These are phyloP conservation scores for Pampusana beccarii DNA, from an alignment of 2,113 vertebrate genomes.

Conservation along the genomic window DNA sequence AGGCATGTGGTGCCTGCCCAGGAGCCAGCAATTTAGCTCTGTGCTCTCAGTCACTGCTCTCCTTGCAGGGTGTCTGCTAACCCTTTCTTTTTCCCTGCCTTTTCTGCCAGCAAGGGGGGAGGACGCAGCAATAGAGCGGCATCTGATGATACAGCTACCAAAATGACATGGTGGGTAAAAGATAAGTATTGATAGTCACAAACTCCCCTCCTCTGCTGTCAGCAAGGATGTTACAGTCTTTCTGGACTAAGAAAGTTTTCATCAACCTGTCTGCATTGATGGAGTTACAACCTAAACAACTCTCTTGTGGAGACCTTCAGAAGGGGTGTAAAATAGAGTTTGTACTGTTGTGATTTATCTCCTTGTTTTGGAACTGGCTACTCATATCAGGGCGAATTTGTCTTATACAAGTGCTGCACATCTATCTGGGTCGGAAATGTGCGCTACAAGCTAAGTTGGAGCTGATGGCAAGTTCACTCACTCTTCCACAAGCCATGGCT, in stretches of 20 bases:
- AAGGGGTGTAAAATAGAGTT: background rate
- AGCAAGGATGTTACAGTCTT: background rate
- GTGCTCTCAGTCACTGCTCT: background rate
- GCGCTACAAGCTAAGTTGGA: background rate
- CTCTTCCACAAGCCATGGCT: background rate
- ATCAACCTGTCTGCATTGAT: background rate
- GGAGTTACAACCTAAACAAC: background rate
- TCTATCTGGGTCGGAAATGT: background rate
- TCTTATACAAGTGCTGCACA: background rate
- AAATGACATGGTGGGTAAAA: background rate
- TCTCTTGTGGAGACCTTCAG: background rate
- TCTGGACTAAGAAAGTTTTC: background rate
- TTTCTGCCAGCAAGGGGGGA: background rate
- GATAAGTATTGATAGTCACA: background rate
- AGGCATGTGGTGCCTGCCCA: accelerated
- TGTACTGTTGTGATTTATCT: background rate
- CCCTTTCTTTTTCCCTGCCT: background rate
- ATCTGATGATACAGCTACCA: background rate
- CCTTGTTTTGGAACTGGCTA: background rate
- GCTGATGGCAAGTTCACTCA: background rate
- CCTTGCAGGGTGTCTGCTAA: background rate
- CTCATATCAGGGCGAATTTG: background rate
- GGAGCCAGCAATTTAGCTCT: background rate
- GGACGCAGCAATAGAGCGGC: background rate
- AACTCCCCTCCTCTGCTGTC: background rate